These are phyloP conservation scores for Montipora cactus DNA, from an alignment of 64 coral and sea anemone genomes.

Conservation along the genomic window DNA sequence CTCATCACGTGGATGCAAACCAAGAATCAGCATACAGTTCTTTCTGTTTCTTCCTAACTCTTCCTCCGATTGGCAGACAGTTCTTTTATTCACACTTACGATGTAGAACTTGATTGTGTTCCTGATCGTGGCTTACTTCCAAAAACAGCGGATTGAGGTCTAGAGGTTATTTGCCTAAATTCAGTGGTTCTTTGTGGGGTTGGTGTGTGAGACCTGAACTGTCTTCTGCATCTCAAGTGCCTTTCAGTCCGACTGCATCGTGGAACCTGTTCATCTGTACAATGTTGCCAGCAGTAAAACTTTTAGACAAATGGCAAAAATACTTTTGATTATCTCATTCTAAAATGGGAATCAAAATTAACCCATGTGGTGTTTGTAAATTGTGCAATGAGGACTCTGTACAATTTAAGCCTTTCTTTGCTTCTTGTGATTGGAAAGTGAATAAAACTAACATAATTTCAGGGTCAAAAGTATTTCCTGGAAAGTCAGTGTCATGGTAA, in stretches of 20 bases:
- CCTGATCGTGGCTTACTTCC: slow-evolving; percentile 60
- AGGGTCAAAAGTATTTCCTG: not conserved
- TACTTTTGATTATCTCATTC: not conserved
- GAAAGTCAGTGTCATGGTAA: not conserved
- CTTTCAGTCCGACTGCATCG: slow-evolving; percentile 38
- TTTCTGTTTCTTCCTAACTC: not conserved
- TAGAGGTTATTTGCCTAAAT: slow-evolving; percentile 48
- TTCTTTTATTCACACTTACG: slow-evolving; percentile 67
- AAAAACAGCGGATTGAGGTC: slow-evolving; percentile 22
- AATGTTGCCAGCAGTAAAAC: slow-evolving; percentile 20
- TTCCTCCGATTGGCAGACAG: not conserved
- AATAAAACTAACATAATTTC: too few relatives aligned
- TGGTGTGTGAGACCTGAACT: slow-evolving; percentile 56
- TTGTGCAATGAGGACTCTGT: too few relatives aligned
- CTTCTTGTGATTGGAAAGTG: too few relatives aligned
- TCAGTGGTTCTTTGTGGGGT: slow-evolving; percentile 10
- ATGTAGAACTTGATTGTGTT: slow-evolving; percentile 74
- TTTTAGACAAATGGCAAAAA: not conserved
- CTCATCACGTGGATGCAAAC: too few relatives aligned
- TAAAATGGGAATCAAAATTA: too few relatives aligned
- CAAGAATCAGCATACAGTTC: not conserved
- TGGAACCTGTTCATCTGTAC: slow-evolving; percentile 26
- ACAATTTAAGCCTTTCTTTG: too few relatives aligned
- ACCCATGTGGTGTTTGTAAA: too few relatives aligned
- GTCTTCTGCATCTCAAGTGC: not conserved